These are phyloP conservation scores for Phalloptychus januarius DNA, from an alignment of 2,797 vertebrate genomes.

Conservation along the genomic window DNA sequence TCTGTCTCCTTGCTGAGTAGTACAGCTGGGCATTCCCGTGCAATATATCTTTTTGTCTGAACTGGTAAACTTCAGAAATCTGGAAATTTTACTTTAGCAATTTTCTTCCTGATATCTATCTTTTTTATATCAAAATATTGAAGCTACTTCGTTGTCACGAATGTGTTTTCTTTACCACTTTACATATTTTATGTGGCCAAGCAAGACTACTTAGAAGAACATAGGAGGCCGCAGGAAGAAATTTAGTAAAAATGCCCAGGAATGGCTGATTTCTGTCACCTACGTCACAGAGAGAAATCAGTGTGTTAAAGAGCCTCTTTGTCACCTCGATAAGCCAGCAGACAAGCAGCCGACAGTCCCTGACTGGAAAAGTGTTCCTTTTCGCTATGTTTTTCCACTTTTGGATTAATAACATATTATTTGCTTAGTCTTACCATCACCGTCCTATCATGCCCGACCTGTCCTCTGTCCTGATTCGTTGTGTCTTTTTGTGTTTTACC, in stretches of 20 bases:
- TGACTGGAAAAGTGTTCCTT: constrained; percentile 15
- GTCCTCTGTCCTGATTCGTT: constrained; percentile 11
- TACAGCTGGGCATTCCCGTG: not conserved
- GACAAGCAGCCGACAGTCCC: constrained; percentile 3
- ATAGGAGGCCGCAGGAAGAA: not conserved
- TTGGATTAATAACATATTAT: not conserved
- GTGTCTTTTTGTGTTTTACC: constrained; percentile 17
- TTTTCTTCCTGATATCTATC: not conserved
- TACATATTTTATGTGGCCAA: not conserved
- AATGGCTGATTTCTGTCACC: not conserved
- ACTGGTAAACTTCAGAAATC: not conserved
- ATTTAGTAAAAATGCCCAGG: no score
- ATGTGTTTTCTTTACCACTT: not conserved
- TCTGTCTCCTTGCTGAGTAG: not conserved
- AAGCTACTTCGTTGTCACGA: not conserved
- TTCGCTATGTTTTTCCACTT: constrained; percentile 12
- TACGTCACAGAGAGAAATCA: constrained; percentile 10
- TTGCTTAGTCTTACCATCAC: not conserved
- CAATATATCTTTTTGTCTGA: not conserved
- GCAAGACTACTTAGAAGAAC: not conserved
- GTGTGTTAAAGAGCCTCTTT: constrained; percentile 24
- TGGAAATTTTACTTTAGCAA: not conserved
- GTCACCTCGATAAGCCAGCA: constrained; percentile 34
- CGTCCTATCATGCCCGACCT: not conserved
- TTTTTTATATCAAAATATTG: not conserved